Conservation (phyloP, 2,113 vertebrate genomes). For the Lagopus muta region DNA sequence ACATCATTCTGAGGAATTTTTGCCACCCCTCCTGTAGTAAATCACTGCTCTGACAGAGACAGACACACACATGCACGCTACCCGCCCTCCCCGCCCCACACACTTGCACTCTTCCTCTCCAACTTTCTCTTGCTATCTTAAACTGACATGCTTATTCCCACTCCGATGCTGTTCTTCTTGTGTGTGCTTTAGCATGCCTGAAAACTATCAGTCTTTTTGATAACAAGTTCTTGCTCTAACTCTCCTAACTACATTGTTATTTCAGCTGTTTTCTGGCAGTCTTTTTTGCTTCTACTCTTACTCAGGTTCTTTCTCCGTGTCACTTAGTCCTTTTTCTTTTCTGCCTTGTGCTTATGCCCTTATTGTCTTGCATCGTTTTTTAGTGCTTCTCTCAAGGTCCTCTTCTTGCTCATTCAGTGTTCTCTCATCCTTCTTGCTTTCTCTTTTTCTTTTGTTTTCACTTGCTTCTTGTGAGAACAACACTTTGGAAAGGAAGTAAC, state of each 20-base stretch:
- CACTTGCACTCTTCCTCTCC: background rate
- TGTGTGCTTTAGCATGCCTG: rapidly evolving
- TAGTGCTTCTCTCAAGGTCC: background rate
- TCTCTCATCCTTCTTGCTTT: background rate
- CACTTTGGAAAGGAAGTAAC: background rate
- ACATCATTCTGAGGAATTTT: background rate
- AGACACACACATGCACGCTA: background rate
- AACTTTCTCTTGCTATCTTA: background rate
- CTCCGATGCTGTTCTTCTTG: background rate
- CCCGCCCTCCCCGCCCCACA: background rate
- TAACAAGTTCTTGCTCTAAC: rapidly evolving
- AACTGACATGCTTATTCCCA: background rate
- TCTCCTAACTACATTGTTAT: background rate
- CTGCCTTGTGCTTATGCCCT: background rate
- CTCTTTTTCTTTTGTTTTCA: background rate
- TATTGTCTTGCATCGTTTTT: background rate
- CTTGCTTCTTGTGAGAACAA: background rate
- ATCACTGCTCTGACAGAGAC: background rate
- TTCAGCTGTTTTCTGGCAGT: background rate
- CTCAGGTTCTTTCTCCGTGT: background rate
- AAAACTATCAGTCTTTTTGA: rapidly evolving
- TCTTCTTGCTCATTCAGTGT: background rate
- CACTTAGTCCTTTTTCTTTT: background rate
- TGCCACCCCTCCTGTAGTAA: conserved; percentile 19
- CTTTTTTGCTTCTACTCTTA: background rate